These are phyloP conservation scores for Pteronura brasiliensis DNA, from an alignment of 2,113 vertebrate genomes.

Conservation along the genomic window DNA sequence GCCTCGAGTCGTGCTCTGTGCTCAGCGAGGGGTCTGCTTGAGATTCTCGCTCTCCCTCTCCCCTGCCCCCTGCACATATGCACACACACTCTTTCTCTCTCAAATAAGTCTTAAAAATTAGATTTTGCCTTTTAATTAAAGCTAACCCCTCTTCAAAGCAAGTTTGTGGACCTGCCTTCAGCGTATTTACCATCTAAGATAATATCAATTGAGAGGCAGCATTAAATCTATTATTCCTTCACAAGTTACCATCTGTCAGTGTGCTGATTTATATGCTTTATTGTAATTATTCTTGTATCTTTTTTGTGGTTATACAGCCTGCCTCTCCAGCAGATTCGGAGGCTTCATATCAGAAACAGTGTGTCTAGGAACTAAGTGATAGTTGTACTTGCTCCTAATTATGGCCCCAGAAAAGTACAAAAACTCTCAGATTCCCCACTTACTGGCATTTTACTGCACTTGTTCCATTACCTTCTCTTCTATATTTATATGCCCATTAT, in stretches of 20 bases:
- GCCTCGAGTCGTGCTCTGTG: neutral
- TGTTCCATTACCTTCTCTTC: neutral
- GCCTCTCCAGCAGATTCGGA: neutral
- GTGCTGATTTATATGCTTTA: neutral
- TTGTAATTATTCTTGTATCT: neutral
- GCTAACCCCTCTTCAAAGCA: constrained; percentile 32
- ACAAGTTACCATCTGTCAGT: neutral
- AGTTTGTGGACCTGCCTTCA: neutral
- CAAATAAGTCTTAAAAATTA: constrained; percentile 2
- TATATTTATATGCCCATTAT: neutral
- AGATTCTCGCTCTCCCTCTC: neutral
- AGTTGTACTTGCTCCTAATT: constrained; percentile 4
- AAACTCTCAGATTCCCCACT: neutral
- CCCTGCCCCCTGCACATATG: neutral
- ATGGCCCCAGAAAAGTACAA: neutral
- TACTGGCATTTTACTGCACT: neutral
- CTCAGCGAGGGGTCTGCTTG: neutral
- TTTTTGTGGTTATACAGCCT: neutral
- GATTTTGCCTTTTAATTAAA: constrained; percentile 20
- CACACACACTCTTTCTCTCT: neutral
- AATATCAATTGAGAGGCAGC: neutral
- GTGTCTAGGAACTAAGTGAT: neutral
- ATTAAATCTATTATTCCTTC: neutral
- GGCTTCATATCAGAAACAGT: neutral
- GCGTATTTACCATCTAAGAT: neutral